Conservation (phyloP, 2,797 vertebrate genomes). For the Pangasius krempfi region DNA sequence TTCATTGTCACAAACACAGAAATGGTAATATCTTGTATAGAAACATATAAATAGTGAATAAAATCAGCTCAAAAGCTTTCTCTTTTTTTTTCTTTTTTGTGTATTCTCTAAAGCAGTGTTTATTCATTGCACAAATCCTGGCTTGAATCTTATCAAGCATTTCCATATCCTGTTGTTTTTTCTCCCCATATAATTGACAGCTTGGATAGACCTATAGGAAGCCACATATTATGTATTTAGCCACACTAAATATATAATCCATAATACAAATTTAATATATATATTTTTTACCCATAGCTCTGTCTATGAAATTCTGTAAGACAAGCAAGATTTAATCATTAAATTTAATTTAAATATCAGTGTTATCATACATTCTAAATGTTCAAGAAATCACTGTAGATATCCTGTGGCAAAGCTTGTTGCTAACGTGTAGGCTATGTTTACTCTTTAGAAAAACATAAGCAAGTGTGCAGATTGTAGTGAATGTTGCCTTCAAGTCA, state of each 20-base stretch:
- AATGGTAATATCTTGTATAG: not conserved
- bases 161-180: not conserved
- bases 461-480: not conserved
- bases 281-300: not conserved
- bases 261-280: not conserved
- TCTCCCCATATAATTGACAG: not conserved
- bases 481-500: not conserved
- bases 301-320: too few relatives aligned
- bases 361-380: not conserved
- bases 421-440: not conserved
- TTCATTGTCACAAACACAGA: not conserved
- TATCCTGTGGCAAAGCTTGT: not conserved
- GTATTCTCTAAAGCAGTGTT: not conserved
- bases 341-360: not conserved
- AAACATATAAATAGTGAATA: not conserved
- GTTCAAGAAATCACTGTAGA: not conserved
- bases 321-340: not conserved
- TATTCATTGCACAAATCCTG: not conserved
- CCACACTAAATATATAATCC: not conserved
- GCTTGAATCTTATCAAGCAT: not conserved
- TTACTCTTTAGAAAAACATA: not conserved
- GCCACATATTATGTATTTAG: not conserved
- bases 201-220: not conserved
- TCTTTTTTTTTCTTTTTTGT: not conserved
- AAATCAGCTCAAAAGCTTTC: not conserved